phyloP scores from a whole-genome alignment of 2,113 vertebrate genomes.

The Tachycineta bicolor region DNA sequence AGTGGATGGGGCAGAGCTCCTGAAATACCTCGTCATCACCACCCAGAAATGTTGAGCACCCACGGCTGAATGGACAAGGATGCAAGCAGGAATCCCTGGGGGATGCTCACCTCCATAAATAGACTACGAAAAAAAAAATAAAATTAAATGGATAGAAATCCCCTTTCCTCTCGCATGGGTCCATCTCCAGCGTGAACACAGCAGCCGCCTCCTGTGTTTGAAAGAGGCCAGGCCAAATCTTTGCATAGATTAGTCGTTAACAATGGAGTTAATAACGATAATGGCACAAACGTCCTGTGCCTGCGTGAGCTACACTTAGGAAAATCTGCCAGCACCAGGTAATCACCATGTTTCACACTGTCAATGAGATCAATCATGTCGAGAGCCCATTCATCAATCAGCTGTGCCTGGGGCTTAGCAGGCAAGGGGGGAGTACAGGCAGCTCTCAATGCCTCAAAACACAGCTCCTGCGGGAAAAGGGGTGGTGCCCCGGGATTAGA shows the following conservation, averaged over 20 bases:
- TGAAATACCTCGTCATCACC: neutral
- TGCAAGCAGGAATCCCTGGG: neutral
- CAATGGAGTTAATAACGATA: constrained; percentile 48
- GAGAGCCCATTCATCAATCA: constrained; percentile 40
- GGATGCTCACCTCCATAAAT: neutral
- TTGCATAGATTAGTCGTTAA: constrained; percentile 11
- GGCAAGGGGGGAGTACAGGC: neutral
- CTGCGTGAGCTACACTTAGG: constrained; percentile 8
- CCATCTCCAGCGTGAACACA: accelerated
- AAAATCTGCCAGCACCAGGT: constrained; percentile 26
- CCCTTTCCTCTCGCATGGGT: neutral
- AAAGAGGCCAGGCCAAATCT: neutral
- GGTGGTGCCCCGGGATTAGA: accelerated
- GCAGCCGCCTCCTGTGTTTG: accelerated
- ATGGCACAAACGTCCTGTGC: constrained; percentile 12
- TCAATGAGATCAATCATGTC: constrained; percentile 36
- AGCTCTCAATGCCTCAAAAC: neutral
- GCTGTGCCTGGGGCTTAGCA: neutral
- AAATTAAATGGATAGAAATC: neutral
- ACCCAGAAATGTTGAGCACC: neutral
- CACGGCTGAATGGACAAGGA: neutral
- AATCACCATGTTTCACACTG: constrained; percentile 1
- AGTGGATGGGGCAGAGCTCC: neutral
- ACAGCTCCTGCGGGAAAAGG: neutral
- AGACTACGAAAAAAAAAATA: neutral